phyloP scores from a whole-genome alignment of 2,797 vertebrate genomes.

The Hemibagrus guttatus region DNA sequence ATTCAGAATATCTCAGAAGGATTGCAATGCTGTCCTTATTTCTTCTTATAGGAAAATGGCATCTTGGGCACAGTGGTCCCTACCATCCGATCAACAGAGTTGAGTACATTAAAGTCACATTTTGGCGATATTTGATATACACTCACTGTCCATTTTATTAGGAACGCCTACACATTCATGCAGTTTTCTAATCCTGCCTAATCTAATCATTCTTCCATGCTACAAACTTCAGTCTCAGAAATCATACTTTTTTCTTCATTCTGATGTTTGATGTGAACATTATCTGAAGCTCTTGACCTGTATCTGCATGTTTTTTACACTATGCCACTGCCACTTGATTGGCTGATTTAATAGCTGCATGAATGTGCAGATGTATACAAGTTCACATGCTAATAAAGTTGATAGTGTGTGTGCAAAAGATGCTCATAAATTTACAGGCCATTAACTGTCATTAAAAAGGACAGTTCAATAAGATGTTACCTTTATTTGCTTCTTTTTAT shows the following conservation, averaged over 20 bases:
- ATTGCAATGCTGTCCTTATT: background rate
- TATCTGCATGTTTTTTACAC: background rate
- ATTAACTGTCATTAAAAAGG: background rate
- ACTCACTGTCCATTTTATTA: too few relatives aligned
- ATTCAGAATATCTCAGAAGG: background rate
- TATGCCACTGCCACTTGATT: too few relatives aligned
- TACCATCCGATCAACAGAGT: constrained; percentile 86
- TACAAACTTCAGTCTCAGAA: too few relatives aligned
- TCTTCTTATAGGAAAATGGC: constrained; percentile 87
- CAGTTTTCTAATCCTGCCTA: too few relatives aligned
- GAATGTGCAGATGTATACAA: too few relatives aligned
- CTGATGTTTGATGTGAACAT: too few relatives aligned
- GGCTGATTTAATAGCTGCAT: too few relatives aligned
- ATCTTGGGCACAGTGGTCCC: constrained; percentile 86
- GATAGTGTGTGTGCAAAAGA: background rate
- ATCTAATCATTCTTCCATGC: too few relatives aligned
- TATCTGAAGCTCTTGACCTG: background rate
- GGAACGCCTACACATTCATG: too few relatives aligned
- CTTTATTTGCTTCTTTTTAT: constrained; percentile 17
- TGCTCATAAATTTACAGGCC: background rate
- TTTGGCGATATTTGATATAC: background rate
- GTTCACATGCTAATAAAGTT: too few relatives aligned
- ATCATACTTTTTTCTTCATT: too few relatives aligned
- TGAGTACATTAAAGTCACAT: constrained; percentile 63
- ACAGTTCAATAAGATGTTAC: background rate